Conservation (phyloP, 2,113 vertebrate genomes). For the Myiopsitta monachus region DNA sequence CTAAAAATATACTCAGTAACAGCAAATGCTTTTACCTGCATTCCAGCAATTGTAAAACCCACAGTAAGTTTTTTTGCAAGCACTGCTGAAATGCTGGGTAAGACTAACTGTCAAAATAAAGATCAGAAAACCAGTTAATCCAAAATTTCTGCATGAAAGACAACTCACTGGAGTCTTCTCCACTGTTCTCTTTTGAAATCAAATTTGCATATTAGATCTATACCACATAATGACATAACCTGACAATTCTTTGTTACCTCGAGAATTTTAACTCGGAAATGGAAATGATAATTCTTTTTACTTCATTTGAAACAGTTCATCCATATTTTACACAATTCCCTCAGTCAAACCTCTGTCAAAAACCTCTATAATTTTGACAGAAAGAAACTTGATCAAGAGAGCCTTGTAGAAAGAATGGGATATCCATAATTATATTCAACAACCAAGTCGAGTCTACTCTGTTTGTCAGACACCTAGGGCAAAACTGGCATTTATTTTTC, state of each 20-base stretch:
- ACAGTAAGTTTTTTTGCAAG: not conserved
- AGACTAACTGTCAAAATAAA: slow-evolving; percentile 22
- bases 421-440: not conserved
- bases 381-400: not conserved
- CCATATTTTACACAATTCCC: not conserved
- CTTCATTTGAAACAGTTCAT: not conserved
- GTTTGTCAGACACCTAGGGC: not conserved
- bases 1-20: not conserved
- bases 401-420: not conserved
- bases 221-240: not conserved
- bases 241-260: slow-evolving; percentile 7
- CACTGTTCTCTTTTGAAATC: not conserved
- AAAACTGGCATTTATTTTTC: not conserved
- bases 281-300: not conserved
- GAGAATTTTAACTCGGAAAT: not conserved
- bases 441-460: not conserved
- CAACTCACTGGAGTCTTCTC: not conserved
- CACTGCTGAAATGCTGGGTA: not conserved
- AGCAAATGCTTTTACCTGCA: not conserved
- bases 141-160: not conserved
- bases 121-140: not conserved
- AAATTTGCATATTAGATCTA: not conserved
- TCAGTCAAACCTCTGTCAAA: not conserved
- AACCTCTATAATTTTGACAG: not conserved
- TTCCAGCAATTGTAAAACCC: not conserved